Conservation (phyloP, 2,888 invertebrate species). For the Perizoma affinitatum region DNA sequence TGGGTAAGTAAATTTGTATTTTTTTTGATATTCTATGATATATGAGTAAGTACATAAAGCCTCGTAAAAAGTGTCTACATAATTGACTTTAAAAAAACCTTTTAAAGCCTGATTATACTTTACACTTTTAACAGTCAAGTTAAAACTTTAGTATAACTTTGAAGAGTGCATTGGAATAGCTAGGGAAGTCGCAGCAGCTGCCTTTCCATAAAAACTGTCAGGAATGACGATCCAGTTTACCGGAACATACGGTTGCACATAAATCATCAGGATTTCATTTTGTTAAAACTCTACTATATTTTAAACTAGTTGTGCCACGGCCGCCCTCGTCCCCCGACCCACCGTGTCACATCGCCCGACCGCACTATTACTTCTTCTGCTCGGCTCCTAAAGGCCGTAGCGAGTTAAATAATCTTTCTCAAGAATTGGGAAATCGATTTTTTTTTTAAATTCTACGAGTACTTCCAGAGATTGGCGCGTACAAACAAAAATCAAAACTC, state of each 20-base stretch:
- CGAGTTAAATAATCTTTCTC: no score
- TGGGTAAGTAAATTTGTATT: no score
- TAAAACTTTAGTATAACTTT: conserved; percentile 4
- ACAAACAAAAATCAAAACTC: no score
- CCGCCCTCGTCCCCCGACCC: no score
- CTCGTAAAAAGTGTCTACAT: no score
- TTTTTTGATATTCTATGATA: not conserved
- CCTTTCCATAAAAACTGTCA: conserved; percentile 35
- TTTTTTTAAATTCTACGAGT: not conserved
- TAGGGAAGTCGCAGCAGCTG: conserved; percentile 34
- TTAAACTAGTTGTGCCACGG: no score
- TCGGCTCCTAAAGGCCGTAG: no score
- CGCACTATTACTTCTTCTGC: no score
- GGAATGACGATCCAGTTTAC: conserved; percentile 34
- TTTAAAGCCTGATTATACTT: not conserved
- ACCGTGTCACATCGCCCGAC: no score
- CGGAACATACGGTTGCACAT: conserved; percentile 22
- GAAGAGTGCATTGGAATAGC: conserved; percentile 24
- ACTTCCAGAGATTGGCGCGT: not conserved
- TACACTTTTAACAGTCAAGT: conserved; percentile 10
- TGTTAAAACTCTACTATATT: not conserved
- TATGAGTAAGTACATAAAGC: not conserved
- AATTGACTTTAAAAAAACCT: not conserved
- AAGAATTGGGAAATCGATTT: no score
- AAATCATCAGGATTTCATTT: conserved; percentile 20